phyloP scores from a whole-genome alignment of 2,113 vertebrate species.

The Anarhynchus alexandrinus region DNA sequence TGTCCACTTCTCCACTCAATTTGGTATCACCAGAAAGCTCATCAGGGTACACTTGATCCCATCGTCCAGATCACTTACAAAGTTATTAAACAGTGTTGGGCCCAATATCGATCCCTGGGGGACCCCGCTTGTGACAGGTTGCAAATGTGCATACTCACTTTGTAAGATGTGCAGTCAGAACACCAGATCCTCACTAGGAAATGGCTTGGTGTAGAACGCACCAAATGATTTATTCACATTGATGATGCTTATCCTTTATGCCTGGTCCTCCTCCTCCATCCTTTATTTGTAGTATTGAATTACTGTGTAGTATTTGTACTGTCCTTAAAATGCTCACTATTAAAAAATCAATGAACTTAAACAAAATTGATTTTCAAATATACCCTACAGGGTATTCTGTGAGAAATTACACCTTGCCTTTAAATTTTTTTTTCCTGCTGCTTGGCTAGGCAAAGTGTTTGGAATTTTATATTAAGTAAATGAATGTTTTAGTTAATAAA shows the following conservation, averaged over 20 bases:
- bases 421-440: not conserved
- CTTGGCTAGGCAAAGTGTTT: not conserved
- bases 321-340: not conserved
- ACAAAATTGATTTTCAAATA: slow-evolving; percentile 7
- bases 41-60: not conserved
- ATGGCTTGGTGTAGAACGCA: not conserved
- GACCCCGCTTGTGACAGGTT: not conserved
- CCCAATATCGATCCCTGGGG: not conserved
- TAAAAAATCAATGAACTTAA: not conserved
- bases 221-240: not conserved
- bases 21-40: not conserved
- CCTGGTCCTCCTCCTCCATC: not conserved
- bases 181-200: not conserved
- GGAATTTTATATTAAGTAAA: not conserved
- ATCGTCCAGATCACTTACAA: not conserved
- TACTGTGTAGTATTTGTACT: not conserved
- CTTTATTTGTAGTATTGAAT: not conserved
- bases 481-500: not conserved
- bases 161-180: not conserved
- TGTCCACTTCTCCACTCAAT: not conserved
- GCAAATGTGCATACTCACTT: not conserved
- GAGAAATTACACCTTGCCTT: not conserved
- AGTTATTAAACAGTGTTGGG: not conserved
- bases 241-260: not conserved
- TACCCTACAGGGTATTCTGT: not conserved